These are phyloP conservation scores for Abrostola triplasia DNA, from an alignment of 2,888 invertebrate genomes.

Conservation along the genomic window DNA sequence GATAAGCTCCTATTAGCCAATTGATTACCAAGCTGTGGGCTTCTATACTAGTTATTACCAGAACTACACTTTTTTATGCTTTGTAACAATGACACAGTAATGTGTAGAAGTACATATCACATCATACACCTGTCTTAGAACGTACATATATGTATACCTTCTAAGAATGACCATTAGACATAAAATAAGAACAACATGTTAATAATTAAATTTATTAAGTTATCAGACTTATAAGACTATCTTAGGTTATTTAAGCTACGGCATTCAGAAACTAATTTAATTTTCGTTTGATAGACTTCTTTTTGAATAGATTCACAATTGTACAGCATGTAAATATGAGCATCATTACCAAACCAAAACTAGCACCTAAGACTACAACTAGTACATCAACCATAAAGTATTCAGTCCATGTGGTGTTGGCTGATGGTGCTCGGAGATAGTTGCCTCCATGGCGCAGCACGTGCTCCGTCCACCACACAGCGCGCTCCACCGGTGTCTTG, in stretches of 20 bases:
- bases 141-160: no score
- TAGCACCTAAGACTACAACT: background rate
- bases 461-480: constrained; percentile 78
- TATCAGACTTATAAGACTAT: no score
- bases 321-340: background rate
- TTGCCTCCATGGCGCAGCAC: constrained; percentile 69
- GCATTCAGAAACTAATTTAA: background rate
- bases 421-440: constrained; percentile 67
- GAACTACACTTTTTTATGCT: no score
- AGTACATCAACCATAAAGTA: constrained; percentile 16
- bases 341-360: background rate
- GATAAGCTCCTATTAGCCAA: no score
- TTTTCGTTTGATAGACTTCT: background rate
- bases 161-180: no score
- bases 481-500: constrained; percentile 59
- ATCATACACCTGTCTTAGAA: no score
- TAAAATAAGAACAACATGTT: no score
- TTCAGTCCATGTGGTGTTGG: constrained; percentile 24
- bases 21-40: no score
- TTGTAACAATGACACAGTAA: no score
- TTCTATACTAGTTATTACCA: no score
- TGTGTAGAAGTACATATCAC: no score
- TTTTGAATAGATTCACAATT: background rate
- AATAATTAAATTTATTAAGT: no score
- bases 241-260: background rate